Evolutionary conservation across 1,140 invertebrate genomes (phyloP).

Genomic region (Drosophila persimilis): DNA sequence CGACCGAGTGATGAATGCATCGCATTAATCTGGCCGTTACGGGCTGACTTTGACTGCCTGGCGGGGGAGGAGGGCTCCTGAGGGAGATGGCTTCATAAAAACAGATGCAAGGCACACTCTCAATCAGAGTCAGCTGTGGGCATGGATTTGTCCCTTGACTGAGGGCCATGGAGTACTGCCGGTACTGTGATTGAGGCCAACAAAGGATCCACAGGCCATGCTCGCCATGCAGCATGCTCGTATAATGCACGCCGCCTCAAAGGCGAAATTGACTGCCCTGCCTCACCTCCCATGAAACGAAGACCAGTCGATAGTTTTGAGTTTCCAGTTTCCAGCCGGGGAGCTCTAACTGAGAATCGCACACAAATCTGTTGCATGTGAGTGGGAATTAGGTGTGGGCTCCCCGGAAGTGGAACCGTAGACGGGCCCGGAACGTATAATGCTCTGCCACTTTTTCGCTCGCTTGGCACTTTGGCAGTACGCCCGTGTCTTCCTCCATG

Average conservation of each 20-base stretch:
- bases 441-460: slow-evolving; percentile 30
- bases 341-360: slow-evolving; percentile 10
- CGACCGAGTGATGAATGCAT: slow-evolving; percentile 49
- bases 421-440: neutral
- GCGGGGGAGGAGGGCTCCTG: slow-evolving; percentile 3
- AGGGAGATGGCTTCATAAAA: slow-evolving; percentile 21
- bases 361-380: slow-evolving; percentile 47
- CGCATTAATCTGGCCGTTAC: slow-evolving; percentile 57
- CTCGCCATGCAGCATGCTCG: too few relatives aligned
- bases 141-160: neutral
- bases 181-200: too few relatives aligned
- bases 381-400: slow-evolving; percentile 20
- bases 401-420: slow-evolving; percentile 8
- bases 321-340: neutral
- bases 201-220: too few relatives aligned
- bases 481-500: slow-evolving; percentile 5
- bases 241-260: neutral
- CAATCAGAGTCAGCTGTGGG: slow-evolving; percentile 5
- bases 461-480: slow-evolving; percentile 23
- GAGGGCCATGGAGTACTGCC: neutral
- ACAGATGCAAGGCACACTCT: slow-evolving; percentile 3
- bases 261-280: slow-evolving; percentile 1
- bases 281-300: too few relatives aligned
- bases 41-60: slow-evolving; percentile 20
- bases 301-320: too few relatives aligned